Evolutionary conservation across 1,140 invertebrate species (phyloP), one percentile per base, ranked within the genome.

Genomic region (Magallana gigas): DNA sequence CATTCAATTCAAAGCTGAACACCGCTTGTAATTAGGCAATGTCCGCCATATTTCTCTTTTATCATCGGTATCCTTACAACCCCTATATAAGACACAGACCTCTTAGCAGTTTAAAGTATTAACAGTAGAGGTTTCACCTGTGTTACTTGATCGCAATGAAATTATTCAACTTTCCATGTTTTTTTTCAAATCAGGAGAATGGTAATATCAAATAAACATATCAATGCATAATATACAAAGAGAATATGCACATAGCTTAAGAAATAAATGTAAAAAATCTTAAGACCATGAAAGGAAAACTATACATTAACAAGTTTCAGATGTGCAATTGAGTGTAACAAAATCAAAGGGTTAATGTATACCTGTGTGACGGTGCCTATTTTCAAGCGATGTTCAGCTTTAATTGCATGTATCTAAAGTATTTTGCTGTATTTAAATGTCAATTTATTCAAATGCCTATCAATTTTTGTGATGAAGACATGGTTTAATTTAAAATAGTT

Each of bases 381-480:
- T 16, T 62, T 16, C 5, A 12, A n/a, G n/a, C n/a, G 4, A 12
- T 12, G n/a, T 62, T 16, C 12, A 62, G 60, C 8, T n/a, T 64
- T 64, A 60, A 11, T 60, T 60, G 59, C 8, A 60, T 60, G 1
- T 16, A 2, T 16, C 14, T 64, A 16, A 48, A 48, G 14, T 64
- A 16, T 64, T 64, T 64, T 16, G 60, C 16, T 64, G 60, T 64
- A 64, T 64, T 64, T 64, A 64, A 64, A 64, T 64, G 60, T 7
- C 60, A 64, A 16, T 64, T 64, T 64, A 64, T 8, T 64, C 60
- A 64, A 18, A 64, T 64, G 60, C 7, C 60, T n/a, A 16, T 16
- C 60, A 64, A 18, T 64, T 64, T 64, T 18, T 18, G 60, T 64
- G 16, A 64, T 64, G 7, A 7, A 8, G 60, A 64, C 8, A 64